Percentiles rank a stretch among this genome's conserved stretches.
These are phyloP conservation scores for Aphidius colemani DNA, from an alignment of 2,888 invertebrate genomes.

Conservation along the genomic window DNA sequence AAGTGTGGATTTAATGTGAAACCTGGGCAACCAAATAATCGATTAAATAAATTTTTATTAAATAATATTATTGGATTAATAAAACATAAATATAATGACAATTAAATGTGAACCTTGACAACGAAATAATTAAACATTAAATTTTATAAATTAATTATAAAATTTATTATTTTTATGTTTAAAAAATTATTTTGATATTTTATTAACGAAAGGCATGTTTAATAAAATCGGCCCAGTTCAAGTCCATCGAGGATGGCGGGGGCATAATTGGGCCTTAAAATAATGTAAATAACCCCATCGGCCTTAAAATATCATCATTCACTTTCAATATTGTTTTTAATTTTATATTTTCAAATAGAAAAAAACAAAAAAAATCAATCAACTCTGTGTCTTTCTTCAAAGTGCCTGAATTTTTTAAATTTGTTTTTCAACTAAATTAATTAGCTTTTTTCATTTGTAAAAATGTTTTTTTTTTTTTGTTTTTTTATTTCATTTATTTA, in stretches of 20 bases:
- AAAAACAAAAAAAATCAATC: no score
- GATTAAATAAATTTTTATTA: not conserved
- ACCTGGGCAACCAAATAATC: not conserved
- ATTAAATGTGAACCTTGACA: no score
- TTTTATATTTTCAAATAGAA: no score
- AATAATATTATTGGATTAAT: no score
- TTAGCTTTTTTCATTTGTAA: no score
- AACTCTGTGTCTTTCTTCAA: slow-evolving; percentile 9
- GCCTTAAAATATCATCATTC: not conserved
- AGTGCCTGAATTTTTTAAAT: slow-evolving; percentile 21
- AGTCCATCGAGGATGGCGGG: slow-evolving; percentile 19
- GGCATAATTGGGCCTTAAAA: slow-evolving; percentile 20
- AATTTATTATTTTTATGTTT: not conserved
- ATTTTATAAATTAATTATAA: no score
- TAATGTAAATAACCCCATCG: slow-evolving; percentile 35
- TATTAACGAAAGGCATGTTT: slow-evolving; percentile 13
- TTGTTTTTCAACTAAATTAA: not conserved
- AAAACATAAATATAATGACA: no score
- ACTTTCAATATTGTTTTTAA: no score
- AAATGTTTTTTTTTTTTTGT: no score
- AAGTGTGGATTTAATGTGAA: slow-evolving; percentile 6
- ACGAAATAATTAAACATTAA: no score
- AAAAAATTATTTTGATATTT: not conserved
- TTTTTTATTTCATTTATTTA: not conserved
- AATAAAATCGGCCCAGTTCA: slow-evolving; percentile 8